A percentile compares a stretch with the other conserved stretches of the same genome.
phyloP scores from a whole-genome alignment of 2,888 invertebrate species.

The Nephrotoma flavescens region DNA sequence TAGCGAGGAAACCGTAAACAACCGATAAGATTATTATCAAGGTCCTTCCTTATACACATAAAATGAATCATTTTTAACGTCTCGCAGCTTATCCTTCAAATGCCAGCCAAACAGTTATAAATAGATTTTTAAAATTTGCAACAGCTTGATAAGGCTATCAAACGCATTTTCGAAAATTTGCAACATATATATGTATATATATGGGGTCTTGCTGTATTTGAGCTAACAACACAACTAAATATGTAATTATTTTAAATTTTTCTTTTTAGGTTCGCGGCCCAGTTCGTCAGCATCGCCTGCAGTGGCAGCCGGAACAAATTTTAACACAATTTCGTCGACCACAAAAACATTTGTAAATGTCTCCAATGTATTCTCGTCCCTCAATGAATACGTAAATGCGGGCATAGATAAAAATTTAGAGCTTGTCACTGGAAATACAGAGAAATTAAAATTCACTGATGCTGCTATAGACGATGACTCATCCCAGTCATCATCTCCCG shows the following conservation, averaged over 20 bases:
- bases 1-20: neutral
- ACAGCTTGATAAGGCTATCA: too few species aligned
- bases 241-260: neutral
- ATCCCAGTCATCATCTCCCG: neutral
- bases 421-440: neutral
- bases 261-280: neutral
- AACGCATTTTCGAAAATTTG: too few species aligned
- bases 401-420: conserved; percentile 18
- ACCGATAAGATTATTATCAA: neutral
- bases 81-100: too few species aligned
- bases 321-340: neutral
- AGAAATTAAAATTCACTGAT: neutral
- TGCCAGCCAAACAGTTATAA: too few species aligned
- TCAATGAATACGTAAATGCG: conserved; percentile 44
- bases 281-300: neutral
- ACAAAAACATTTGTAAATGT: conserved; percentile 34
- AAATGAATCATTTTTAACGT: neutral
- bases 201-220: too few species aligned
- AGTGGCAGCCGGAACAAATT: neutral
- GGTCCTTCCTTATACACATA: neutral
- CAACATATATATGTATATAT: too few species aligned
- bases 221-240: too few species aligned
- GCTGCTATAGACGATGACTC: conserved; percentile 8
- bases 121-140: too few species aligned
- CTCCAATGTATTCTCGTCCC: conserved; percentile 46